Evolutionary conservation across 2,113 vertebrate genomes (phyloP), one percentile per base, ranked within the genome.

Genomic region (Calypte anna): DNA sequence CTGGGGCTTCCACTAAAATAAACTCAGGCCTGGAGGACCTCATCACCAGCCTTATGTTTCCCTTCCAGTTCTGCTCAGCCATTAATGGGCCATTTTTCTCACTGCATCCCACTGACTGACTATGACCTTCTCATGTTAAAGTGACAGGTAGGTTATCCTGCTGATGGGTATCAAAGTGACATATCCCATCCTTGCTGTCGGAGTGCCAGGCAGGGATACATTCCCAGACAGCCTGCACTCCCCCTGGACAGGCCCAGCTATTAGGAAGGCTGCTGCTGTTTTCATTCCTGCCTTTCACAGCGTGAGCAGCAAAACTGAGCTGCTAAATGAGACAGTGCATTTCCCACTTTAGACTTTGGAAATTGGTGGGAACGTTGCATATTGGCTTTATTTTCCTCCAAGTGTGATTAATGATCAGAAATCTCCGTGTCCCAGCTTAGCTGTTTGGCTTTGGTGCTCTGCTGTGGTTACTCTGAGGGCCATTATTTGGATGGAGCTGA

Each of bases 51-150:
- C 57, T 58, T 28, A 0, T 7, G 66, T 73, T 83, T 87, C 82
- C 18, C 50, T 70, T 63, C 86, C 38, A 9, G 36, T 69, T 33
- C 69, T 70, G 40, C 86, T 81, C 4, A 14, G n/a, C 27, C 82
- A 48, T 48, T 90, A 91, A 96, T 44, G 91, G 93, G 86, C 91
- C 95, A 86, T 86, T 93, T 86, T 93, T 97, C 97, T 94, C 81
- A 24, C 88, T 88, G 91, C 85, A 25, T 93, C 97, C 28, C 46
- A 1, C 62, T 73, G 88, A 53, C 92, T 59, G 90, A 66, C 36
- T 64, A 25, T 74, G 96, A 97, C 97, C 95, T 74, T 48, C 97
- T 97, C 97, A 69, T 33, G 66, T 95, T 97, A 85, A 94, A 85
- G 81, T 66, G 93, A 91, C 96, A 73, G 73, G 19, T 23, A 16